Evolutionary conservation across 1,140 invertebrate species (phyloP), one percentile per base, ranked within the genome.

Genomic region (Elysia chlorotica): DNA sequence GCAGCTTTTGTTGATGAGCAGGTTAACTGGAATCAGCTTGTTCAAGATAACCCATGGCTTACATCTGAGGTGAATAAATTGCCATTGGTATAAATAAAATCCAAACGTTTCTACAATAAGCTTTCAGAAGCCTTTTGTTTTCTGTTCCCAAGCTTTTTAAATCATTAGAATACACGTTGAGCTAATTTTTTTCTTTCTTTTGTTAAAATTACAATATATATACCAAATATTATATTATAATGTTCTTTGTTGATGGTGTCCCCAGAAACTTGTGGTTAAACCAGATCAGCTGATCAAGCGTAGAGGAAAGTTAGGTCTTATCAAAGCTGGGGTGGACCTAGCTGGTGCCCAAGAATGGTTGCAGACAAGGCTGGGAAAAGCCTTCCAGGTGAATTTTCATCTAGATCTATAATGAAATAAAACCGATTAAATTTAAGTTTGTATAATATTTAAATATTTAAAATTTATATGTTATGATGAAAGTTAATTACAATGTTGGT

Each of bases 221-320:
- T n/a, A n/a, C n/a, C n/a, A n/a, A n/a, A n/a, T n/a, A n/a, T n/a
- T n/a, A n/a, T n/a, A n/a, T n/a, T n/a, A n/a, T n/a, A n/a, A n/a
- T n/a, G n/a, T n/a, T n/a, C n/a, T n/a, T n/a, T n/a, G n/a, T n/a
- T n/a, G n/a, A n/a, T n/a, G n/a, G n/a, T n/a, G n/a, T 78, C 89
- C 88, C 68, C 87, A 95, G 93, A 91, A 92, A 88, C 88, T 99
- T 65, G 97, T 99, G 5, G 97, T 97, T 2, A 99, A 99, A 86
- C 98, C 97, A 0, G 98, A 99, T 90, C 98, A 99, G 89, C 89
- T 99, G 84, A 99, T 99, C 81, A 99, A 99, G 88, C 90, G 98
- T 31, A 91, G 98, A 67, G 98, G 98, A 59, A 99, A 99, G 87
- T 91, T 99, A 28, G 97, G 97, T 31, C 89, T 99, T 36, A 99